phyloP scores from a whole-genome alignment of 92 coral and sea anemone species.

The Plumapathes pennacea region DNA sequence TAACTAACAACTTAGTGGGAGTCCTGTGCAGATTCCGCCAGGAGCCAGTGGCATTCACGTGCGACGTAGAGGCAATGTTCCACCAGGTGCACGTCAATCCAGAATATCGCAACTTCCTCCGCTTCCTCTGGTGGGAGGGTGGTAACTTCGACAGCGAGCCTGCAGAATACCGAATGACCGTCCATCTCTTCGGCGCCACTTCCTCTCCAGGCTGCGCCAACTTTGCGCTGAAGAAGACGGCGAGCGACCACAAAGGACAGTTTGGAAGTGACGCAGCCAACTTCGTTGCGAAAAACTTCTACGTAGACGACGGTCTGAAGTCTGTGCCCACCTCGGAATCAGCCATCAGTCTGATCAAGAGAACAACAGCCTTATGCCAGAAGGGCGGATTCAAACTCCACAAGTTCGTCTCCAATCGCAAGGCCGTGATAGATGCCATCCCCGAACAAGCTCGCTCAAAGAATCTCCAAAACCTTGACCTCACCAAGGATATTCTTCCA shows the following conservation, averaged over 20 bases:
- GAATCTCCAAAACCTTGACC: no score
- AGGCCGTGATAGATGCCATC: no score
- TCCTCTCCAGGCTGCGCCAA: slow-evolving; percentile 39
- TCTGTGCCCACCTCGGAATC: slow-evolving; percentile 4
- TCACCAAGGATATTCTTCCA: no score
- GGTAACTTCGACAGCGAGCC: slow-evolving; percentile 6
- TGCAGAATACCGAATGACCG: slow-evolving; percentile 21
- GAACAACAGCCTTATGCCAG: no score
- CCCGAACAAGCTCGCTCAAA: no score
- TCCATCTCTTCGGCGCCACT: slow-evolving; percentile 22
- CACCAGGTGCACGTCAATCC: slow-evolving; percentile 2
- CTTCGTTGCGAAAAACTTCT: not conserved
- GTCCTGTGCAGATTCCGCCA: slow-evolving; percentile 26
- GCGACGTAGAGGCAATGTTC: slow-evolving; percentile 20
- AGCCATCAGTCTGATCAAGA: no score
- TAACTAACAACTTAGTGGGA: slow-evolving; percentile 13
- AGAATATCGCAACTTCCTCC: slow-evolving; percentile 1
- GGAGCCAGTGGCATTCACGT: slow-evolving; percentile 14
- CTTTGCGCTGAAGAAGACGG: slow-evolving; percentile 12
- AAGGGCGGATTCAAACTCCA: no score
- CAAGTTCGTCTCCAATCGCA: no score
- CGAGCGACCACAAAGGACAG: slow-evolving; percentile 2
- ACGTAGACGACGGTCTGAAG: slow-evolving; percentile 7
- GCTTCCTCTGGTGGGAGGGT: slow-evolving; percentile 16
- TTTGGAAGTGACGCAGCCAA: no score